These are phyloP conservation scores for Epinephelus malabaricus DNA, from an alignment of 2,797 vertebrate genomes.

Conservation along the genomic window DNA sequence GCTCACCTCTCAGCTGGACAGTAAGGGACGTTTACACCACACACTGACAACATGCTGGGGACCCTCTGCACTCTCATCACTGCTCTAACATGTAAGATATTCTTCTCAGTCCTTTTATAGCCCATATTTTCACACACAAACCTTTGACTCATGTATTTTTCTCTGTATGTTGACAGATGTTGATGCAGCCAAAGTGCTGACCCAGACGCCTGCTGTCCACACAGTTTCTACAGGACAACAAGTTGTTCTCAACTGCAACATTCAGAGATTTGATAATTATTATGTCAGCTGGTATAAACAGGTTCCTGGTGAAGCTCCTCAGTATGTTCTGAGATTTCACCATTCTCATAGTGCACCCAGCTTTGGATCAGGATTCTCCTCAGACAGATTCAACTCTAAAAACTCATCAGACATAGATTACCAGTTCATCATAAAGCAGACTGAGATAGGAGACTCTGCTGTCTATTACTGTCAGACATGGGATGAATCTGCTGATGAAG, in stretches of 20 bases:
- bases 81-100: constrained; percentile 55
- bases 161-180: no score
- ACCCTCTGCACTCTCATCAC: constrained; percentile 61
- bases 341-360: rapidly evolving
- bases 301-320: constrained; percentile 46
- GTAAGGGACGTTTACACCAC: constrained; percentile 22
- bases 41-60: constrained; percentile 66
- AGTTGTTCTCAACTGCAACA: no score
- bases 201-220: neutral
- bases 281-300: constrained; percentile 26
- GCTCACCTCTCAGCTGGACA: constrained; percentile 25
- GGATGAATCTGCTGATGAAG: no score
- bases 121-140: no score
- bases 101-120: no score
- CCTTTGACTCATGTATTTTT: no score
- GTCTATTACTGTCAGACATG: no score
- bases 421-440: no score
- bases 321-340: rapidly evolving
- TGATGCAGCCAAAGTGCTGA: constrained; percentile 12
- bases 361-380: constrained; percentile 41
- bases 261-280: rapidly evolving
- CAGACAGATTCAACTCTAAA: constrained; percentile 22
- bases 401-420: neutral
- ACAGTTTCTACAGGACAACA: constrained; percentile 7
- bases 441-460: no score